A percentile compares a stretch with the other conserved stretches of the same genome.
phyloP scores from a whole-genome alignment of 2,888 invertebrate genomes.

The Drosophila niveifrons region DNA sequence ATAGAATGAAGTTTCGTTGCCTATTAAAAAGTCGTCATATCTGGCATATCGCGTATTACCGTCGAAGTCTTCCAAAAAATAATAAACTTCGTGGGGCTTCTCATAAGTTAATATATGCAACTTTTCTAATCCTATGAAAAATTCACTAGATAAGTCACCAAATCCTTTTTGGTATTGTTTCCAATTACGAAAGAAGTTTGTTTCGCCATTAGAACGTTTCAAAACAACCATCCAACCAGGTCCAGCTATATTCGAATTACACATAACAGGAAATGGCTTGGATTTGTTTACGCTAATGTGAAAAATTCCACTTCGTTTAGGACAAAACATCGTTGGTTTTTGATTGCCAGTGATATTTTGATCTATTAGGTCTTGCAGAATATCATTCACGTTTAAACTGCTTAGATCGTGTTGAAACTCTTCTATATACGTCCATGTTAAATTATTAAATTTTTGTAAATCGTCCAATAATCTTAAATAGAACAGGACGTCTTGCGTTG shows the following conservation, averaged over 20 bases:
- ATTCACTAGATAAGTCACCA: constrained; percentile 3
- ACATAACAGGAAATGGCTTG: not conserved
- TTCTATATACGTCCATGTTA: not conserved
- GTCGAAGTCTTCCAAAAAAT: constrained; percentile 6
- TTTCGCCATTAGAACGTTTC: constrained; percentile 1
- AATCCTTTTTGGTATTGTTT: constrained; percentile 2
- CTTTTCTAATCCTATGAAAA: constrained; percentile 13
- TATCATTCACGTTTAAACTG: not conserved
- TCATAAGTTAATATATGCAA: constrained; percentile 3
- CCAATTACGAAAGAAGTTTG: constrained; percentile 5
- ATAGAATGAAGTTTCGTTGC: not conserved
- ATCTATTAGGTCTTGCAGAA: not conserved
- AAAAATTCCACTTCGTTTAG: not conserved
- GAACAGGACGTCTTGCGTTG: too few species aligned
- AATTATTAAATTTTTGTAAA: not conserved
- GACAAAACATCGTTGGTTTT: not conserved
- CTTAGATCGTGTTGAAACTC: not conserved
- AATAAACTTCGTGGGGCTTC: not conserved
- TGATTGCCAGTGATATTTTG: not conserved
- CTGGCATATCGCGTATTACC: not conserved
- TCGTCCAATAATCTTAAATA: not conserved
- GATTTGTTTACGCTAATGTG: not conserved
- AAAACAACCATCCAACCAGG: constrained; percentile 14
- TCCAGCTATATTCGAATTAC: not conserved
- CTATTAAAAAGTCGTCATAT: constrained; percentile 5